Evolutionary conservation across 2,888 invertebrate species (phyloP), one percentile per base, ranked within the genome.

Genomic region (Pemphredon lugubris): DNA sequence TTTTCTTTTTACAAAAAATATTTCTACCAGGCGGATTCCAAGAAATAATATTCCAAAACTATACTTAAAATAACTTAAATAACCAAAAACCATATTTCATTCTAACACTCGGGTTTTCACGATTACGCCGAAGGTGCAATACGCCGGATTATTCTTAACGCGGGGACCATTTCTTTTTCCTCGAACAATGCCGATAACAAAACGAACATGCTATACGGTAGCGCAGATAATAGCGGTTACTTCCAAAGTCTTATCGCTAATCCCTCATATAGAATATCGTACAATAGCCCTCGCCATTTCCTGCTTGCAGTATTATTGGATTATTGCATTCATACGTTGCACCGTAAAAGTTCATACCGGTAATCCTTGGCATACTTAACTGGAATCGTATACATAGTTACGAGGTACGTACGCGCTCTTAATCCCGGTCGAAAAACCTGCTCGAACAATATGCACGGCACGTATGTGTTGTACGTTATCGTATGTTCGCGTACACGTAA

Each of bases 381-480:
- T 26, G 55, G 54, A 44, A 45, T 55, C 55, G 55, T 44, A 47
- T 40, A 45, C 63, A 58, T 32, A 44, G 57, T 48, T 55, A 48
- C 47, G 48, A 55, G 44, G 54, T 71, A 71, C 45, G 51, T 60
- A 72, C 51, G 48, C 55, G 55, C 42, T 71, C 51, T 71, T 73
- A 71, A 73, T 71, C 72, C 60, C 65, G 72, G 72, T 73, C 73
- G 73, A 73, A 73, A 73, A 73, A 73, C 65, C 72, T 53, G 73
- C 59, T 60, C 26, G 68, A 53, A 73, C 59, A 65, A 73, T 63
- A 73, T 63, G 58, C 67, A 18, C 37, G 48, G 20, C 61, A 66
- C 61, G 74, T 51, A 60, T 23, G 23, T 11, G 26, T 26, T 13
- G 16, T 21, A 18, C 44, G 30, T 45, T 13, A 13, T 18, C 48